These are phyloP conservation scores for Beaufortia kweichowensis DNA, from an alignment of 2,113 vertebrate species.

Conservation along the genomic window DNA sequence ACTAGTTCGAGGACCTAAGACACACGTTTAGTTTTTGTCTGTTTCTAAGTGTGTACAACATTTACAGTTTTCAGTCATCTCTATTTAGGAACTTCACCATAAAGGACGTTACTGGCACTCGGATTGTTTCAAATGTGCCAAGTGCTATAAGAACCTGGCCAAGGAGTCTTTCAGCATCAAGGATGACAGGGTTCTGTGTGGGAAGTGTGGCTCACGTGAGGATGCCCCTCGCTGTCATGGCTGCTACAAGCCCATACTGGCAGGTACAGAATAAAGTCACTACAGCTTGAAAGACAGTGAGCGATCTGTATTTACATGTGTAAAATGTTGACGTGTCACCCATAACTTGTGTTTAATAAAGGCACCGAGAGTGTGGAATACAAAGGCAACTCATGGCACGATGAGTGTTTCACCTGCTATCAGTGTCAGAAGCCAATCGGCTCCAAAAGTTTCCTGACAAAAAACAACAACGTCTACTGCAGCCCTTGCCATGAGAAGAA, in stretches of 20 bases:
- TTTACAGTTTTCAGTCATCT: neutral
- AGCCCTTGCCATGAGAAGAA: constrained; percentile 89
- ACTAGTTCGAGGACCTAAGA: no score
- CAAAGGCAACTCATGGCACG: constrained; percentile 91
- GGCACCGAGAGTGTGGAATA: constrained; percentile 92
- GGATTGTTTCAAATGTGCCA: constrained; percentile 88
- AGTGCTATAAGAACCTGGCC: constrained; percentile 90
- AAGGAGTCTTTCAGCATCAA: constrained; percentile 90
- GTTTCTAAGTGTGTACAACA: no score
- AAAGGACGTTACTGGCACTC: constrained; percentile 93
- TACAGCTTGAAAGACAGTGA: neutral
- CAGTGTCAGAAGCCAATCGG: constrained; percentile 89
- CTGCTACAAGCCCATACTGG: constrained; percentile 88
- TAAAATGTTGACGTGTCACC: neutral
- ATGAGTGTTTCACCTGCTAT: constrained; percentile 93
- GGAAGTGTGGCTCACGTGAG: constrained; percentile 83
- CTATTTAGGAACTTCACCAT: constrained; percentile 86
- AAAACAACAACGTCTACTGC: constrained; percentile 88
- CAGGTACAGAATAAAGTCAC: constrained; percentile 72
- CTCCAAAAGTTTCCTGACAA: constrained; percentile 90
- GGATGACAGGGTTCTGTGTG: constrained; percentile 91
- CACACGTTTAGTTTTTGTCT: no score
- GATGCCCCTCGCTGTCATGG: constrained; percentile 87
- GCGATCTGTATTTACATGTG: neutral
- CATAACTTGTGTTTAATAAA: constrained; percentile 53